Evolutionary conservation across 1,140 invertebrate species (phyloP), one percentile per base, ranked within the genome.

Genomic region (Macrobrachium nipponense): DNA sequence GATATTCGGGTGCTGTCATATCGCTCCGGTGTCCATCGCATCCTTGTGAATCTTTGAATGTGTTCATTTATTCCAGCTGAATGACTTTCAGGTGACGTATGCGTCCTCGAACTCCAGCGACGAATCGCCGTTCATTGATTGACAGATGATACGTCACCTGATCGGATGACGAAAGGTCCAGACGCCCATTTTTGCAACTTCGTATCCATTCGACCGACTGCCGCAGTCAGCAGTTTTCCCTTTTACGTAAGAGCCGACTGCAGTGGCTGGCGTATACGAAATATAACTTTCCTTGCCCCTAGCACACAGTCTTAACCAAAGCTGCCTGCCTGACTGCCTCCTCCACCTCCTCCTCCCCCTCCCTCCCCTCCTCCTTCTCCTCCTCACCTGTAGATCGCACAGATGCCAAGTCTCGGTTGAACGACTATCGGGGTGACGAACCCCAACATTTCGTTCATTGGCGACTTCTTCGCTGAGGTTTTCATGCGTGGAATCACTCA

Each of bases 261-360:
- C 27, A 15, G 43, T 36, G 68, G 68, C 43, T 36, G 43, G 43
- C 68, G 27, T 36, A 36, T 72, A 12, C 68, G 23, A 59, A 51
- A 51, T 61, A 80, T 64, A 80, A 80, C 62, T 80, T 68, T 80
- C 79, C 79, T 80, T 68, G 64, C 62, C 17, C 62, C 20, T 59
- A 62, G 78, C 78, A 27, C 43, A 36, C 23, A 20, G 78, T 18
- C 15, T n/a, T 59, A 61, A 61, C 78, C 78, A 80, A 80, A 60
- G 78, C 61, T 80, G 78, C 59, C 72, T 23, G 27, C 27, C n/a
- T n/a, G n/a, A n/a, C n/a, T 36, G 27, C 27, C 27, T 36, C 1
- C 27, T 36, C n/a, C n/a, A 36, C 27, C 27, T 36, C 27, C 27
- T n/a, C 27, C 27, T 36, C 27, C 27, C 27, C 27, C 27, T 4